Base-by-base conservation (phyloP, 2,113 vertebrate genomes). In the Tylochromis polylepis region DNA sequence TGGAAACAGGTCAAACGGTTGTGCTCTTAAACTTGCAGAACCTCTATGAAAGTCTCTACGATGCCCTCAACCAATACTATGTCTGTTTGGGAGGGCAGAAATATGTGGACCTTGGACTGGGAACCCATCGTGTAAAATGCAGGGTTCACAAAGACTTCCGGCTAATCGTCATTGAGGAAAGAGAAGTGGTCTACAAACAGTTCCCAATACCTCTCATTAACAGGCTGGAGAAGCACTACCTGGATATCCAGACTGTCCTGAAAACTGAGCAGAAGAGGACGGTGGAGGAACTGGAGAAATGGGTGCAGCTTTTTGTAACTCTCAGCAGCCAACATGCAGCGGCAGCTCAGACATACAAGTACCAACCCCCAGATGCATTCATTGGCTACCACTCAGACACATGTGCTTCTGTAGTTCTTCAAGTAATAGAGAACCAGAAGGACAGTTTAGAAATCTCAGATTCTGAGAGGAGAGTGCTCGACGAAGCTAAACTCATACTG, bases 11-110 rank as follows among this genome's bases (percentile, higher is more conserved):
- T 57, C 96, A 96, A 91, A 98, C 88, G 59, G 97, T 98, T 11
- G 96, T 99, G 57, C 97, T 99, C 3, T 96, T 99, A 41, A 99
- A 99, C 93, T 93, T 99, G 90, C 99, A 98, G 49, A 99, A 97
- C 92, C 97, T 99, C 5, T 99, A 99, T 0, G 99, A 99, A 97
- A 99, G 99, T 93, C 97, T 99, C 15, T 99, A 99, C 0, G 99
- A 99, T 4, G 98, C 98, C 1, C 97, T 99, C 29, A 99, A 99
- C 90, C 99, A 99, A 67, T 99, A 99, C 94, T 99, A 99, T 0
- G 99, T 99, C 3, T 97, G 94, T 90, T 96, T 99, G 4, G 98
- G 97, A 2, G 98, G 97, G 46, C 98, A 99, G 95, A 98, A 99
- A 88, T 99, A 99, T 2, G 98, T 99, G 67, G 99, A 99, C 41